Percentiles rank a stretch among this genome's conserved stretches.
These are phyloP conservation scores for Argyra leucocephala DNA, from an alignment of 2,888 invertebrate genomes.

Conservation along the genomic window DNA sequence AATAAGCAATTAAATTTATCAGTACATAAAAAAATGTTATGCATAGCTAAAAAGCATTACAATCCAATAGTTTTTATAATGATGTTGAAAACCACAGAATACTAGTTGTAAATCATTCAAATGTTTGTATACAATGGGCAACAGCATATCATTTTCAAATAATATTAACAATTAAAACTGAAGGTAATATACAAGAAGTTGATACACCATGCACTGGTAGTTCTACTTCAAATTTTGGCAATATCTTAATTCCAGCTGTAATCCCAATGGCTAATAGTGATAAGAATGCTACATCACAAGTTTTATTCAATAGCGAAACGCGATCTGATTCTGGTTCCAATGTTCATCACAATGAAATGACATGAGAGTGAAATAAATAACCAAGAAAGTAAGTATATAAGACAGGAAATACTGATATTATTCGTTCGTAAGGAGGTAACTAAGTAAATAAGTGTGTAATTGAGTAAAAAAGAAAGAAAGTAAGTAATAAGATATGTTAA, in stretches of 20 bases:
- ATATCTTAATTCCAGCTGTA: constrained; percentile 27
- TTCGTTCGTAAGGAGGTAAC: no score
- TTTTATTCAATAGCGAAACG: no score
- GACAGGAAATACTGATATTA: no score
- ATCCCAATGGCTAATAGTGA: constrained; percentile 22
- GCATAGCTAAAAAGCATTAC: constrained; percentile 30
- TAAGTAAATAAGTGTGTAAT: no score
- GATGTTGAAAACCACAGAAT: constrained; percentile 32
- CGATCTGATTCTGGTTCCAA: background rate
- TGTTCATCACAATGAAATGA: background rate
- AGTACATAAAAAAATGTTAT: constrained; percentile 30
- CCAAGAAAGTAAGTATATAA: no score
- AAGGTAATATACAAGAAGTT: background rate
- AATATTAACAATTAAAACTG: constrained; percentile 27
- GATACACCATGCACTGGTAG: background rate
- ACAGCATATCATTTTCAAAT: constrained; percentile 30
- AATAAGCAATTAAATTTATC: constrained; percentile 28
- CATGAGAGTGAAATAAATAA: background rate
- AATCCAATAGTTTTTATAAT: constrained; percentile 27
- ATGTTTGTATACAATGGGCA: constrained; percentile 31
- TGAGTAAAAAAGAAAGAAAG: no score
- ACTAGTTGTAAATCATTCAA: constrained; percentile 31
- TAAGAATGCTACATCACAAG: background rate
- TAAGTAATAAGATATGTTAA: no score
- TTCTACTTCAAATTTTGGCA: background rate